A percentile compares a stretch with the other conserved stretches of the same genome.
phyloP scores from a whole-genome alignment of 1,140 invertebrate species.

The Microplitis mediator region DNA sequence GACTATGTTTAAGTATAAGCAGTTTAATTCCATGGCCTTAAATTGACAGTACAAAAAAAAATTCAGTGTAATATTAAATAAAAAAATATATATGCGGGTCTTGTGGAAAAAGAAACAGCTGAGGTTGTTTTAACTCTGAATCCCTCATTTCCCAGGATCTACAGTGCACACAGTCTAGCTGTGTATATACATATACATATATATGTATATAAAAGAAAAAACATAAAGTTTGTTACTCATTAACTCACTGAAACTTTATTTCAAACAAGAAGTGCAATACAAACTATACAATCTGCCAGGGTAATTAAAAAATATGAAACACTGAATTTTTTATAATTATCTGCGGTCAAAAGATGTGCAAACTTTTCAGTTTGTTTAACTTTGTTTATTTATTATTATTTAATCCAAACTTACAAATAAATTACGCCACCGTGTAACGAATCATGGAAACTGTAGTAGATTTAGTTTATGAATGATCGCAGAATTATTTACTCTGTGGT shows the following conservation, averaged over 20 bases:
- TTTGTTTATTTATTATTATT: neutral
- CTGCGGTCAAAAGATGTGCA: neutral
- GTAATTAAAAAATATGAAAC: conserved; percentile 10
- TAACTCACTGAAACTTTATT: neutral
- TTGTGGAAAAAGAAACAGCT: neutral
- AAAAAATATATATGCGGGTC: neutral
- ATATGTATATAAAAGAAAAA: too few relatives aligned
- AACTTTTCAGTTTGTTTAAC: neutral
- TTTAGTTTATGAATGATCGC: too few relatives aligned
- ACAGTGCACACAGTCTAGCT: neutral
- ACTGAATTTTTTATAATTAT: neutral
- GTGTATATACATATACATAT: neutral
- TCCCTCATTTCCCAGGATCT: neutral
- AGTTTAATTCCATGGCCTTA: neutral
- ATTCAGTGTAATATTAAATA: neutral
- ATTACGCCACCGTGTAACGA: too few relatives aligned
- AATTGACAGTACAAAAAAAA: conserved; percentile 4
- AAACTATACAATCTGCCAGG: neutral
- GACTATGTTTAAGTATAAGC: neutral
- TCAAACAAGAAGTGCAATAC: neutral
- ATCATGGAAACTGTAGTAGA: too few relatives aligned
- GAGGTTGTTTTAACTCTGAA: neutral
- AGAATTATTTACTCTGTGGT: too few relatives aligned
- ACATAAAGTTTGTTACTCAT: neutral
- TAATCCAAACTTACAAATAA: neutral